Base-by-base conservation (phyloP, 2,888 invertebrate genomes). In the Cephus nigrinus region DNA sequence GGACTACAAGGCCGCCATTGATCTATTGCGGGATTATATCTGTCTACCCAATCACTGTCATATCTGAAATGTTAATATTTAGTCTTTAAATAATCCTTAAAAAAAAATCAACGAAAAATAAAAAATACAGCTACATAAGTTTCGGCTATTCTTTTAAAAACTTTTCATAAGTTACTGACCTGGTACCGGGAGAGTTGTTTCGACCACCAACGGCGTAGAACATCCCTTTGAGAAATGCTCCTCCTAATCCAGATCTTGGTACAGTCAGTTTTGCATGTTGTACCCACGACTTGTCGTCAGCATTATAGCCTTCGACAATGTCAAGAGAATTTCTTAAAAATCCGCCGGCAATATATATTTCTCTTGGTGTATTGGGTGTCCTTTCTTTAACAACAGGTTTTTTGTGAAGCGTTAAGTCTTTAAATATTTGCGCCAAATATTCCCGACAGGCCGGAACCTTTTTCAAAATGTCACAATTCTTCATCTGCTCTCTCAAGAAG, bases 181-280 rank as follows among this genome's bases (percentile, higher is more conserved):
- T 97, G 78, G 96, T 96, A 23, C 96, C 97, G 35, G 97, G 97
- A 35, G 97, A 96, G 89, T 98, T 98, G 91, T 98, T 98, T 84
- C 98, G 93, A 0, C 98, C 98, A 23, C 98, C 98, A 23, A 98
- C 97, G 11, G 97, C 97, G 92, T 98, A 98, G 91, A 98, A 96
- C 88, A 96, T 93, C 36, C 98, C 97, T 93, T 96, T 96, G 32
- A 97, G 92, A 91, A 97, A 97, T 40, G 96, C 97, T 1, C 97
- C 97, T 0, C 97, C 97, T 15, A 97, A 93, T 0, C 98, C 98
- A 23, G 97, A 98, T 80, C 98, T 93, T 0, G 98, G 97, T 78
- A 97, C 96, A 0, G 97, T 95, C n/a, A 98, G 93, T 87, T 95
- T 94, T 1, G 97, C 95, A 81, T 98, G 93, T 76, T 95, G 94